Conservation (phyloP, 2,113 vertebrate species). For the Sphaerodactylus townsendi region DNA sequence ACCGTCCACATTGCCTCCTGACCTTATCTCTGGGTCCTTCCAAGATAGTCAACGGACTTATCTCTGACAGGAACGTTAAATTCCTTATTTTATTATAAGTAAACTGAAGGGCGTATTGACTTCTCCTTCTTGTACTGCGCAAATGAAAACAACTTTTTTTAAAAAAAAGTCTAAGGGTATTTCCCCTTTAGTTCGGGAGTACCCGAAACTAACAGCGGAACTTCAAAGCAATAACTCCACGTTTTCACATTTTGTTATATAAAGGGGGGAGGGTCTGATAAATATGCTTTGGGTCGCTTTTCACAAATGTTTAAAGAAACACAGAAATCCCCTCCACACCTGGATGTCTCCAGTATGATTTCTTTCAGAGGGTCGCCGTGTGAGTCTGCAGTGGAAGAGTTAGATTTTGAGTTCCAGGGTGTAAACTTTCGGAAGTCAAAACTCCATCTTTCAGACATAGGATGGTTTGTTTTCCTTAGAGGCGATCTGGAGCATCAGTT, state of each 20-base stretch:
- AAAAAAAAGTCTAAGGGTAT: not conserved
- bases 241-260: no score
- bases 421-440: no score
- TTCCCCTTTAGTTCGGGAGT: not conserved
- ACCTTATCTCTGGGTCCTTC: constrained; percentile 39
- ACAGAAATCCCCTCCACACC: not conserved
- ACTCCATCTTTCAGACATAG: no score
- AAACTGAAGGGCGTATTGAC: not conserved
- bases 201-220: not conserved
- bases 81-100: constrained; percentile 7
- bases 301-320: not conserved
- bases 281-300: constrained; percentile 11
- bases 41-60: constrained; percentile 36
- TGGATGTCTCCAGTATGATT: not conserved
- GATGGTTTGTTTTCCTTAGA: no score
- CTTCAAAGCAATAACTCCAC: not conserved
- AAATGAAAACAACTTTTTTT: constrained; percentile 29
- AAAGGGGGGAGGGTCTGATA: not conserved
- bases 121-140: not conserved
- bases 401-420: no score
- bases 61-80: not conserved
- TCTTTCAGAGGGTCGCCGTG: no score
- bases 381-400: no score
- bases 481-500: not conserved
- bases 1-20: constrained; percentile 46